A percentile compares a stretch with the other conserved stretches of the same genome.
Conservation (phyloP, 2,113 vertebrate species). For the Tenrec ecaudatus region DNA sequence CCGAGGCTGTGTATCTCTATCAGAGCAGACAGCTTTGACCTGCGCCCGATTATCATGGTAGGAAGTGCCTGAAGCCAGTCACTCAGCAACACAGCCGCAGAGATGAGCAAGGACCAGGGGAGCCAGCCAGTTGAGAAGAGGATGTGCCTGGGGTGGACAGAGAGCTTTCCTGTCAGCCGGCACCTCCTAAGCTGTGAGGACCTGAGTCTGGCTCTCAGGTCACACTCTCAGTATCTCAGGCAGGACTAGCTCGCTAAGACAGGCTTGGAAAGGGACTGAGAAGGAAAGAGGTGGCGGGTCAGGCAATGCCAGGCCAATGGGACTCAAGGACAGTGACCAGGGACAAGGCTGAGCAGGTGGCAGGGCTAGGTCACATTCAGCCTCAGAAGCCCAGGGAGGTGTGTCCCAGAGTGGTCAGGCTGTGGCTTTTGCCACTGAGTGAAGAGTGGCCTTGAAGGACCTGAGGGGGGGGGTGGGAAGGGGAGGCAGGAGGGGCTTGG, state of each 20-base stretch:
- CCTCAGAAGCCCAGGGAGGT: background rate
- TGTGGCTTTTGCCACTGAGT: background rate
- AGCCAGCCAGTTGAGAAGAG: background rate
- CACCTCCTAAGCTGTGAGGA: background rate
- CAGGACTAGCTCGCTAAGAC: background rate
- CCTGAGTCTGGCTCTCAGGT: background rate
- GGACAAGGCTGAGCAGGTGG: background rate
- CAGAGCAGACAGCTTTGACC: no score
- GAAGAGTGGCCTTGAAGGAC: background rate
- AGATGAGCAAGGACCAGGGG: background rate
- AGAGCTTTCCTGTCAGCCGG: background rate
- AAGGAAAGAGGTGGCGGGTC: background rate
- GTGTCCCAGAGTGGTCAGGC: background rate
- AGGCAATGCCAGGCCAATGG: fast-evolving
- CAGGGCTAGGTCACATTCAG: fast-evolving
- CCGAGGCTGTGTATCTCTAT: no score
- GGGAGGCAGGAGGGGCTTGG: background rate
- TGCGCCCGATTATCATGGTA: background rate
- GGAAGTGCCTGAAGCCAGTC: background rate
- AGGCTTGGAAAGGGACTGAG: background rate
- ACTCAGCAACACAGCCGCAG: background rate
- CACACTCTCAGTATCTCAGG: background rate
- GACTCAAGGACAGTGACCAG: no score
- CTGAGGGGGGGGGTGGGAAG: background rate
- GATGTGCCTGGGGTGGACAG: background rate